phyloP scores from a whole-genome alignment of 2,797 vertebrate genomes.

The Poeciliopsis paucimaculata region DNA sequence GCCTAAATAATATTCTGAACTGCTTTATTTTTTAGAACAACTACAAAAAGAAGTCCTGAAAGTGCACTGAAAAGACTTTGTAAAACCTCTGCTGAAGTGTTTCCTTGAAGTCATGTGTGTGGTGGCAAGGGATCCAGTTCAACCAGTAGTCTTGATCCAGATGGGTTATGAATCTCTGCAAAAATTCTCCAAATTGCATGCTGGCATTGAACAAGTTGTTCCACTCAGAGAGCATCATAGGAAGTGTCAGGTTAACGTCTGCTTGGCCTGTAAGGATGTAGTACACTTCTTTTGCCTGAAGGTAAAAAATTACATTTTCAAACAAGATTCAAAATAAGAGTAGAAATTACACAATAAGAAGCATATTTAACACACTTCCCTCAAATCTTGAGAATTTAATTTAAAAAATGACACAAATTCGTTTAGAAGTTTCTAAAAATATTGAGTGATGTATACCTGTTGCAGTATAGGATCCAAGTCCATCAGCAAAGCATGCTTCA shows the following conservation, averaged over 20 bases:
- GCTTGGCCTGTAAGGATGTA: conserved; percentile 7
- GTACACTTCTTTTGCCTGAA: conserved; percentile 46
- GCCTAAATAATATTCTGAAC: too few species aligned
- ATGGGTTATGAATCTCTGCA: conserved; percentile 6
- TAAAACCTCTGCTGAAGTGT: conserved; percentile 74
- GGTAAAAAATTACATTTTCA: conserved; percentile 9
- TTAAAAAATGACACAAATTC: not conserved
- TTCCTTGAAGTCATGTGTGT: conserved; percentile 30
- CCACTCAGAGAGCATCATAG: conserved; percentile 79
- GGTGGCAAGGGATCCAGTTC: conserved; percentile 58
- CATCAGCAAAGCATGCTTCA: conserved; percentile 41
- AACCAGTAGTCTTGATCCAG: conserved; percentile 55
- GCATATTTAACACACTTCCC: not conserved
- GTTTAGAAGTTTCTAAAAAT: not conserved
- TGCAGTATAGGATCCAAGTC: conserved; percentile 58
- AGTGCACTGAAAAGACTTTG: not conserved
- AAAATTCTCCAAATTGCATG: conserved; percentile 25
- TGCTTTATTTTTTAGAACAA: not conserved
- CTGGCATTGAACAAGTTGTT: conserved; percentile 54
- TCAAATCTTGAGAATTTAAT: not conserved
- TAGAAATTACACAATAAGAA: not conserved
- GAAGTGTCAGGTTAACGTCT: conserved; percentile 61
- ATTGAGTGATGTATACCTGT: conserved; percentile 55
- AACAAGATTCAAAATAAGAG: not conserved
- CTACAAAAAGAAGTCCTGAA: conserved; percentile 13